phyloP scores from a whole-genome alignment of 2,113 vertebrate genomes.

The Vicugna pacos region DNA sequence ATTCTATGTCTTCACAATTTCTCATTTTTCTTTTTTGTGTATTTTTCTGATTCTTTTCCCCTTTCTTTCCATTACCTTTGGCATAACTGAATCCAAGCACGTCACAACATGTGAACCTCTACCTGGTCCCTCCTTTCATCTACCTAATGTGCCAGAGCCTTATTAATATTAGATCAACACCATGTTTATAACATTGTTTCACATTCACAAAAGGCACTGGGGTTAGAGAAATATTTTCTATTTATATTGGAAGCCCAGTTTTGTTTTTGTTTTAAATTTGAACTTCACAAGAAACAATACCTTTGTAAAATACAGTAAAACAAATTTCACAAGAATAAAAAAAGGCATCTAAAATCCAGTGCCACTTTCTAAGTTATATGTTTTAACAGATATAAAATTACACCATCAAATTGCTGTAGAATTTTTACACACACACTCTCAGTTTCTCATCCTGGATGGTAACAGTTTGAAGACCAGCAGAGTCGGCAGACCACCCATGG shows the following conservation, averaged over 20 bases:
- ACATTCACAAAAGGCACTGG: neutral
- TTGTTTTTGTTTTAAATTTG: conserved; percentile 39
- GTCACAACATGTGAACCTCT: neutral
- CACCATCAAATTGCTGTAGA: neutral
- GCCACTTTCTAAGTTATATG: neutral
- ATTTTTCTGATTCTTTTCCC: neutral
- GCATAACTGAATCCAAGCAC: neutral
- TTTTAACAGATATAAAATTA: neutral
- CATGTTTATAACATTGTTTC: neutral
- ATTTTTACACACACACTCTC: neutral
- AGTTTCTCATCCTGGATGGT: neutral
- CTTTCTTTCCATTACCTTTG: neutral
- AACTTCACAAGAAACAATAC: neutral
- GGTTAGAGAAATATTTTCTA: neutral
- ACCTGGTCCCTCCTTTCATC: neutral
- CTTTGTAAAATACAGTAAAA: neutral
- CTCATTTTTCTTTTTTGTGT: neutral
- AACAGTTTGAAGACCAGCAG: neutral
- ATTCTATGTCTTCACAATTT: neutral
- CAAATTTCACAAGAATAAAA: neutral
- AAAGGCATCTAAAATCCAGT: neutral
- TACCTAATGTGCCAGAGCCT: neutral
- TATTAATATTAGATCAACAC: neutral
- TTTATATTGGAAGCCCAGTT: neutral
- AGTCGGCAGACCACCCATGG: neutral